Percentiles rank a stretch among this genome's conserved stretches.
Conservation (phyloP, 2,797 vertebrate genomes). For the Brotula barbata region DNA sequence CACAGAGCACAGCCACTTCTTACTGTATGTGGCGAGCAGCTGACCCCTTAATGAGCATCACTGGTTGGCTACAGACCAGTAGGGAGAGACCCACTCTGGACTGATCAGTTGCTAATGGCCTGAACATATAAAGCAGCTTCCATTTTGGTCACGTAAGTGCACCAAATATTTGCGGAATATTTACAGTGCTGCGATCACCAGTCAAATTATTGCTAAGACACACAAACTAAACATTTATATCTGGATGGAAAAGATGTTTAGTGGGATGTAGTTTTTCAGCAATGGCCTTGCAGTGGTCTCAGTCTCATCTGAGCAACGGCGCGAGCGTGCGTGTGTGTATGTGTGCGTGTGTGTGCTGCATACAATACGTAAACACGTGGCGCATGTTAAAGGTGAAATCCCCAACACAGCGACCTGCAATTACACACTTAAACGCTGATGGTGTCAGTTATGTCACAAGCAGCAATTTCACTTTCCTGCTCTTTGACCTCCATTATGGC, state of each 20-base stretch:
- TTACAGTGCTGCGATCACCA: conserved; percentile 2
- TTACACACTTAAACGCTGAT: too few relatives aligned
- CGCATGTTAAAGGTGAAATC: not conserved
- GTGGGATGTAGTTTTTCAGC: conserved; percentile 8
- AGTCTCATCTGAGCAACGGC: too few relatives aligned
- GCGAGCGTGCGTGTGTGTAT: not conserved
- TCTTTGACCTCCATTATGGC: conserved; percentile 26
- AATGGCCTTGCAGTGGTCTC: conserved; percentile 12
- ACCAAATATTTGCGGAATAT: conserved; percentile 4
- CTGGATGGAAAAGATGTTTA: conserved; percentile 19
- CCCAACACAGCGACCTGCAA: not conserved
- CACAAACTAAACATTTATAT: conserved; percentile 9
- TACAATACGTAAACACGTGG: too few relatives aligned
- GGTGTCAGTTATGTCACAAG: conserved; percentile 2
- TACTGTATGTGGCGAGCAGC: conserved; percentile 22
- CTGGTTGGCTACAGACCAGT: conserved; percentile 18
- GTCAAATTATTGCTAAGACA: not conserved
- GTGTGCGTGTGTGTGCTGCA: not conserved
- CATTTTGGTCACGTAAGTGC: conserved; percentile 3
- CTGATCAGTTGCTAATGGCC: conserved; percentile 28
- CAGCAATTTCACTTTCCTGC: not conserved
- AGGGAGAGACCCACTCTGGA: conserved; percentile 20
- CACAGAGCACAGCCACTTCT: conserved; percentile 29
- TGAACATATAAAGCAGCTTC: not conserved
- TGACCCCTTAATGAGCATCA: conserved; percentile 23